A percentile compares a stretch with the other conserved stretches of the same genome.
Evolutionary conservation across 2,888 invertebrate species (phyloP).

Genomic region (Drosophila subsilvestris): DNA sequence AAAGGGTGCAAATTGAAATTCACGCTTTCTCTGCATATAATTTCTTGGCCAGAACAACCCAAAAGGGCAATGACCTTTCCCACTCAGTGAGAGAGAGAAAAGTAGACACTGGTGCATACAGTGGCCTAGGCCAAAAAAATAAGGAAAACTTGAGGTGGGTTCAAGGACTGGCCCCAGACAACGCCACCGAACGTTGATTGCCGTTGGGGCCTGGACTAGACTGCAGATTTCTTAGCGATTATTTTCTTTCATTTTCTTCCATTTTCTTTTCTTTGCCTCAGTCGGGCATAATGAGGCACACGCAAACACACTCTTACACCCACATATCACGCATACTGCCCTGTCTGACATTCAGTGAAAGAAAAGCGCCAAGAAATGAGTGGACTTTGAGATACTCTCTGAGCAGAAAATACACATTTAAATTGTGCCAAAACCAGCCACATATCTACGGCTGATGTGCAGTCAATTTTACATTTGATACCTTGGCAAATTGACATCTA

Average conservation of each 20-base stretch:
- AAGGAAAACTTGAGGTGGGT: constrained; percentile 38
- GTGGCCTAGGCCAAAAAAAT: constrained; percentile 22
- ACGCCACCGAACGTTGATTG: constrained; percentile 15
- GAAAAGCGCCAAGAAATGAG: constrained; percentile 14
- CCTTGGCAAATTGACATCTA: not conserved
- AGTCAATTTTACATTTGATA: not conserved
- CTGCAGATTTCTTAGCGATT: constrained; percentile 4
- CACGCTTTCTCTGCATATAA: constrained; percentile 34
- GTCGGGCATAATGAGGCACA: constrained; percentile 28
- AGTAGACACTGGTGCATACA: constrained; percentile 18
- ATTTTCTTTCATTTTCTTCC: constrained; percentile 1
- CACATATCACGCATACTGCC: constrained; percentile 37
- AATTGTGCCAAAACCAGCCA: not conserved
- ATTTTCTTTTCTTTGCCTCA: constrained; percentile 11
- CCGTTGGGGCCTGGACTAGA: constrained; percentile 32
- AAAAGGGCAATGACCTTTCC: constrained; percentile 22
- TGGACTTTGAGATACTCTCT: not conserved
- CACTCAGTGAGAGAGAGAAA: not conserved
- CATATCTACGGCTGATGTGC: too few species aligned
- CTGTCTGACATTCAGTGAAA: constrained; percentile 39
- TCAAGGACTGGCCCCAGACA: constrained; percentile 39
- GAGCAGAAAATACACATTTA: not conserved
- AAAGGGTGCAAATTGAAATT: constrained; percentile 55
- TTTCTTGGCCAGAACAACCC: constrained; percentile 31
- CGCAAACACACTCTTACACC: constrained; percentile 9